These are phyloP conservation scores for Oplegnathus fasciatus DNA, from an alignment of 2,113 vertebrate genomes.

Conservation along the genomic window DNA sequence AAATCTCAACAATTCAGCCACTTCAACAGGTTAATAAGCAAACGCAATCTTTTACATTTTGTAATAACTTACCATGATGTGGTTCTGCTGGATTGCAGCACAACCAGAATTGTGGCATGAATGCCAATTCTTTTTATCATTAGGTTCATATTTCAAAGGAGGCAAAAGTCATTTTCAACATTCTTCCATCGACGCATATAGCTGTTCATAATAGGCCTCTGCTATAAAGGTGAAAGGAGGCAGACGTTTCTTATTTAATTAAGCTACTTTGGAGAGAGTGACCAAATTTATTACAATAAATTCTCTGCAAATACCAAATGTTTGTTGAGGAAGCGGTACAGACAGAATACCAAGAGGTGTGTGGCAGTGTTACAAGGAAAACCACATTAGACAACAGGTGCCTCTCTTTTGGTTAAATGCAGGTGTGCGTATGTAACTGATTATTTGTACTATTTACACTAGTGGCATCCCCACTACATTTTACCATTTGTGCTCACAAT, in stretches of 20 bases:
- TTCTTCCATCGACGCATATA: constrained; percentile 8
- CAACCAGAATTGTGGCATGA: constrained; percentile 48
- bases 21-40: constrained; percentile 21
- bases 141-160: constrained; percentile 34
- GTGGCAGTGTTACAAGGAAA: neutral
- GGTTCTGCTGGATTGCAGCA: constrained; percentile 52
- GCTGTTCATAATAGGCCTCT: constrained; percentile 6
- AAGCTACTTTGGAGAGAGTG: constrained; percentile 1
- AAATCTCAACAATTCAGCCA: neutral
- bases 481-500: constrained; percentile 1
- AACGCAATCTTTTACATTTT: constrained; percentile 32
- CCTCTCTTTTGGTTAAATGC: constrained; percentile 2
- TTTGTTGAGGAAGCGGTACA: constrained; percentile 2
- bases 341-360: neutral
- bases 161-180: constrained; percentile 34
- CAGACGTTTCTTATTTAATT: constrained; percentile 11
- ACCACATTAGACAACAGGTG: constrained; percentile 31
- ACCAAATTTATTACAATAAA: neutral
- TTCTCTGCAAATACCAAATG: constrained; percentile 18
- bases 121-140: constrained; percentile 43
- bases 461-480: neutral
- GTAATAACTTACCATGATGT: constrained; percentile 59
- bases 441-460: constrained; percentile 9
- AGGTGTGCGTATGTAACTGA: constrained; percentile 3
- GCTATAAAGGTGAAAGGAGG: constrained; percentile 17